These are phyloP conservation scores for Asarcornis scutulata DNA, from an alignment of 2,113 vertebrate species.

Conservation along the genomic window DNA sequence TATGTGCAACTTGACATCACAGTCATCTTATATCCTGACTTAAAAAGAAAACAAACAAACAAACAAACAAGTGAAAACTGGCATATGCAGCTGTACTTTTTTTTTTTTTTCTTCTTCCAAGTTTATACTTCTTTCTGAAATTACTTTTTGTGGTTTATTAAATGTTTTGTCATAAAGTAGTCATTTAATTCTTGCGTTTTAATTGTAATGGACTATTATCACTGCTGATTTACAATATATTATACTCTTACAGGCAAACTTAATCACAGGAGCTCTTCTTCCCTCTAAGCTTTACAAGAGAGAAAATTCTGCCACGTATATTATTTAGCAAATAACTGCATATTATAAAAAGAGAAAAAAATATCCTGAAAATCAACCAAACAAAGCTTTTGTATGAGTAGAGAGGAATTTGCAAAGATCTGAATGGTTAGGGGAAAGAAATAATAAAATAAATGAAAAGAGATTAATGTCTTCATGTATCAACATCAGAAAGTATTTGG, in stretches of 20 bases:
- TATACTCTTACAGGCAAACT: slow-evolving; percentile 53
- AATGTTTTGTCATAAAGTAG: slow-evolving; percentile 8
- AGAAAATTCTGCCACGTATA: neutral
- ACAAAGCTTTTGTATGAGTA: neutral
- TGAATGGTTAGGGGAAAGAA: neutral
- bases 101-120: neutral
- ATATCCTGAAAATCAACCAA: neutral
- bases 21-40: neutral
- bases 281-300: neutral
- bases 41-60: neutral
- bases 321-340: neutral
- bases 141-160: neutral
- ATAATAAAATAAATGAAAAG: neutral
- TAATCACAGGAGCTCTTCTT: slow-evolving; percentile 44
- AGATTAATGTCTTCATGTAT: neutral
- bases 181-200: slow-evolving; percentile 41
- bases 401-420: neutral
- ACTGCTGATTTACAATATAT: neutral
- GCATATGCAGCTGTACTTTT: neutral
- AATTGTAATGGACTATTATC: slow-evolving; percentile 4
- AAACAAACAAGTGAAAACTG: neutral
- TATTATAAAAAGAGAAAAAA: neutral
- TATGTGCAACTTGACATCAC: neutral
- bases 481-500: neutral
- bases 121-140: neutral